These are phyloP conservation scores for Drosophila pallidifrons DNA, from an alignment of 1,140 invertebrate species.

Conservation along the genomic window DNA sequence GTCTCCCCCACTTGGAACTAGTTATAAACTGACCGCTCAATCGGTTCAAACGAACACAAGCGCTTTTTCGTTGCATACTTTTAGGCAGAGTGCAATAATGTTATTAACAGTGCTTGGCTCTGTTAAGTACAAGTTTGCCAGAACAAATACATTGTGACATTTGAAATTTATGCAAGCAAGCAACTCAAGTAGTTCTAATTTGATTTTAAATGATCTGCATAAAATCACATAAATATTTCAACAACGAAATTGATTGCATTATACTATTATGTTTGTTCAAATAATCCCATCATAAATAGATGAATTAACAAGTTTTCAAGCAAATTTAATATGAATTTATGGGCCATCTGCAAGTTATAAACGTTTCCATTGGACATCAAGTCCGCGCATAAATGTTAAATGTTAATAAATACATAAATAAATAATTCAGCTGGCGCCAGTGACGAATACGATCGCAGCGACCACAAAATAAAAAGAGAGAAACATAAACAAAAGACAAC, in stretches of 20 bases:
- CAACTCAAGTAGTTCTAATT: background rate
- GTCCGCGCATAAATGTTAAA: constrained; percentile 59
- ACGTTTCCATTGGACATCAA: constrained; percentile 28
- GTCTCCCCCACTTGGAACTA: constrained; percentile 29
- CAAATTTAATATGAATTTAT: constrained; percentile 52
- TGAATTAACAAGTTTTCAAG: constrained; percentile 20
- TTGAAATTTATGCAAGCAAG: background rate
- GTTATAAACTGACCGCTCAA: background rate
- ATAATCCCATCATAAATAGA: constrained; percentile 36
- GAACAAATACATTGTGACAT: background rate
- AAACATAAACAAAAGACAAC: constrained; percentile 6
- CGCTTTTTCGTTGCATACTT: constrained; percentile 42
- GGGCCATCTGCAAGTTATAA: constrained; percentile 40
- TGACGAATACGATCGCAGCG: constrained; percentile 30
- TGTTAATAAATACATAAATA: constrained; percentile 59
- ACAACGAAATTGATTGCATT: constrained; percentile 4
- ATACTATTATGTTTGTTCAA: constrained; percentile 7
- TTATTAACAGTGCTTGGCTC: background rate
- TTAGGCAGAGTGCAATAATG: constrained; percentile 10
- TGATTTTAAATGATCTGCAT: constrained; percentile 1
- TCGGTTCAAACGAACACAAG: background rate
- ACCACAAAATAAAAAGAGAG: constrained; percentile 6
- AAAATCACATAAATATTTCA: constrained; percentile 7
- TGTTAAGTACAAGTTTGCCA: background rate
- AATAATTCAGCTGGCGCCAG: constrained; percentile 57